A percentile compares a stretch with the other conserved stretches of the same genome.
phyloP scores from a whole-genome alignment of 2,113 vertebrate genomes.

The Megatriorchis doriae region DNA sequence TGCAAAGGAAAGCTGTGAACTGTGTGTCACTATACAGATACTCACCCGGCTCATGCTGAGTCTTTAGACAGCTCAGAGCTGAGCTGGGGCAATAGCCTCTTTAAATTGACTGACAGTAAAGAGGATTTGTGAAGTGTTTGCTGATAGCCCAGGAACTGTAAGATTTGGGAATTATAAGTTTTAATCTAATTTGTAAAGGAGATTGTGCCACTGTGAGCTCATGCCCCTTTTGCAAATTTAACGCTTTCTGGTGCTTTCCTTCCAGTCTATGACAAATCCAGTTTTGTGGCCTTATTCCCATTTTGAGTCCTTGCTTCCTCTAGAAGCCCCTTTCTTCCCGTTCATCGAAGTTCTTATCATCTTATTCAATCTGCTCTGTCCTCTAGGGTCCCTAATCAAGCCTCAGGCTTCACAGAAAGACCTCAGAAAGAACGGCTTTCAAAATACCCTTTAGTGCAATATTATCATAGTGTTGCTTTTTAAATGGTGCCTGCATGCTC shows the following conservation, averaged over 20 bases:
- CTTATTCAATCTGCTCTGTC: not conserved
- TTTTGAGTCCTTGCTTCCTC: not conserved
- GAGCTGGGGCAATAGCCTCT: not conserved
- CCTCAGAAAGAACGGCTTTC: not conserved
- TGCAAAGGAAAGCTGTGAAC: not conserved
- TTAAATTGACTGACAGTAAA: not conserved
- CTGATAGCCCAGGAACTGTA: not conserved
- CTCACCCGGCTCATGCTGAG: not conserved
- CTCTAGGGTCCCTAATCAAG: not conserved
- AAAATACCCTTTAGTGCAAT: not conserved
- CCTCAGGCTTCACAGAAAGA: not conserved
- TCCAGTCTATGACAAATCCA: not conserved
- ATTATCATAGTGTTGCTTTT: not conserved
- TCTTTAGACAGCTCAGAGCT: not conserved
- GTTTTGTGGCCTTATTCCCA: not conserved
- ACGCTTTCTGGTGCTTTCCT: not conserved
- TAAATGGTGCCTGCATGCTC: not conserved
- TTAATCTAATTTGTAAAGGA: not conserved
- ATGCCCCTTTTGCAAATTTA: not conserved
- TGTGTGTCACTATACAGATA: not conserved
- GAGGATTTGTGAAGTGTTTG: not conserved
- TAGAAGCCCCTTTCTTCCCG: not conserved
- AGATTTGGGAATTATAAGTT: not conserved
- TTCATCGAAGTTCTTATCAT: not conserved
- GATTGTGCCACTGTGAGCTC: not conserved